phyloP scores from a whole-genome alignment of 2,113 vertebrate genomes.

The Campylomormyrus numenius region DNA sequence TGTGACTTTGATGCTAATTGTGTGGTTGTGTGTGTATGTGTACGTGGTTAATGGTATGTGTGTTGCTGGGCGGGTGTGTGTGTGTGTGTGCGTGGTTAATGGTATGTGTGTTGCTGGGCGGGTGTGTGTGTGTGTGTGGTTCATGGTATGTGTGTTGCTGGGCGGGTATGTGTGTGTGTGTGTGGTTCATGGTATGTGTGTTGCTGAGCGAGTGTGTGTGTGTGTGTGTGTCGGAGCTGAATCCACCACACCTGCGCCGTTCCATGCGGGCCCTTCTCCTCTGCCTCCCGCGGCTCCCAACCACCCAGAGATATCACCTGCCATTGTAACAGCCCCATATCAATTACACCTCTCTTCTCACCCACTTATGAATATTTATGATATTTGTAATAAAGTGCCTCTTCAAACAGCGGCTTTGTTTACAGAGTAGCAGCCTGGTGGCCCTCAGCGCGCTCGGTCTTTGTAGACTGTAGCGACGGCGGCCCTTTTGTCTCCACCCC shows the following conservation, averaged over 20 bases:
- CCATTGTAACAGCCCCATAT: slow-evolving; percentile 34
- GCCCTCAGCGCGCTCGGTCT: slow-evolving; percentile 28
- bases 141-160: background rate
- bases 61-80: too few species aligned
- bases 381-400: slow-evolving; percentile 45
- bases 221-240: slow-evolving; percentile 14
- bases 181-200: background rate
- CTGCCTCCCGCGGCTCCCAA: slow-evolving; percentile 21
- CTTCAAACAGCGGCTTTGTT: slow-evolving; percentile 38
- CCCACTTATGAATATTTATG: slow-evolving; percentile 42
- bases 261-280: slow-evolving; percentile 27
- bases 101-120: too few species aligned
- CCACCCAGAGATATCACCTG: slow-evolving; percentile 34
- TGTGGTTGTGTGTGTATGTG: background rate
- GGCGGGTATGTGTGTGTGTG: too few species aligned
- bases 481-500: background rate
- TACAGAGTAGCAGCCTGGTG: slow-evolving; percentile 15
- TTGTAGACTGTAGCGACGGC: slow-evolving; percentile 1
- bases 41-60: too few species aligned
- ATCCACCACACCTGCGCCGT: slow-evolving; percentile 38
- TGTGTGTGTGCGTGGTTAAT: background rate
- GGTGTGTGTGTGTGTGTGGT: background rate
- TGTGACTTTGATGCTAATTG: background rate
- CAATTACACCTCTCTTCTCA: slow-evolving; percentile 35
- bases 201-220: background rate